Evolutionary conservation across 2,113 vertebrate species (phyloP).

Genomic region (Casuarius casuarius): DNA sequence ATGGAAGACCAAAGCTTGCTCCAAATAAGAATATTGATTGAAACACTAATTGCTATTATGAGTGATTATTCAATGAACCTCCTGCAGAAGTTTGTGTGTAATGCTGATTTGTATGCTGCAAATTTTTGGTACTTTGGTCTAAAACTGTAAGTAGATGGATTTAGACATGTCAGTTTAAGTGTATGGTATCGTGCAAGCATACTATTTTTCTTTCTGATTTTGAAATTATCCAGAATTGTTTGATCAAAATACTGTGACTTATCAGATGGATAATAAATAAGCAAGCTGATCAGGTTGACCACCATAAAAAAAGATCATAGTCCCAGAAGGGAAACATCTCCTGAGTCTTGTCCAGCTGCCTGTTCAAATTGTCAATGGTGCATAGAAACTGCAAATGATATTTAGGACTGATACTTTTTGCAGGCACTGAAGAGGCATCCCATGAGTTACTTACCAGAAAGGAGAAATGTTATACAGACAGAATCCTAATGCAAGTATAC

Average conservation of each 20-base stretch:
- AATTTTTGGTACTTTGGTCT: background rate
- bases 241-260: background rate
- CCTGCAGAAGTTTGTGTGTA: background rate
- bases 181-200: background rate
- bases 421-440: background rate
- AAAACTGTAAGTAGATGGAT: background rate
- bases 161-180: background rate
- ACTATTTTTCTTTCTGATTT: background rate
- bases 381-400: slow-evolving; percentile 10
- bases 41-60: background rate
- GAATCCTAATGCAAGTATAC: background rate
- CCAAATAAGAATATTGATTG: background rate
- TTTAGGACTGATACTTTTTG: slow-evolving; percentile 41
- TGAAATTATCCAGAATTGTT: background rate
- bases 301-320: background rate
- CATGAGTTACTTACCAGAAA: background rate
- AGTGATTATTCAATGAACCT: background rate
- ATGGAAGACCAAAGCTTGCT: background rate
- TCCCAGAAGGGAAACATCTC: background rate
- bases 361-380: background rate
- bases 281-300: background rate
- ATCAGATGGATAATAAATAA: background rate
- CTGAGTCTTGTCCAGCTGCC: background rate
- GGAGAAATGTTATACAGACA: background rate
- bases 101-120: background rate